Evolutionary conservation across 64 coral and sea anemone species (phyloP).

Genomic region (Dendronephthya gigantea): DNA sequence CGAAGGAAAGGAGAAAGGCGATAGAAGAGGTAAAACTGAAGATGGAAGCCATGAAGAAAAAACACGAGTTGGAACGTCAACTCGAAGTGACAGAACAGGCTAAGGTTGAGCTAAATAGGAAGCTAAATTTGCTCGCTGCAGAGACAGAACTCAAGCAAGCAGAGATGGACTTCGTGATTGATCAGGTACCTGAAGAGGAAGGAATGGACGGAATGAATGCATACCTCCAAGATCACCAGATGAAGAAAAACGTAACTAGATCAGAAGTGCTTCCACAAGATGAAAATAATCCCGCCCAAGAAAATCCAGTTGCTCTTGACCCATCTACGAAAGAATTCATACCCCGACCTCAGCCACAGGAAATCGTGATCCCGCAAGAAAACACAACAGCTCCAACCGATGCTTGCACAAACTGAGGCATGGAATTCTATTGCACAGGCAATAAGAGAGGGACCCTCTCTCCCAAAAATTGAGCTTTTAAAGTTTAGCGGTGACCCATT

Average conservation of each 20-base stretch:
- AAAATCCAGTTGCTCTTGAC: too few species aligned
- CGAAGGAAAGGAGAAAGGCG: slow-evolving; percentile 14
- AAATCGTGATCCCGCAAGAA: not conserved
- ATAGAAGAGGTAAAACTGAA: slow-evolving; percentile 26
- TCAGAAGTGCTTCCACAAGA: too few species aligned
- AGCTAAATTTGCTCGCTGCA: not conserved
- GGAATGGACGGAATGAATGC: not conserved
- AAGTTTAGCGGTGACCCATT: not conserved
- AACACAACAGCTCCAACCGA: too few species aligned
- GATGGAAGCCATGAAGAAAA: slow-evolving; percentile 30
- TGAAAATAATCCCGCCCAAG: too few species aligned
- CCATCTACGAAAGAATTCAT: too few species aligned
- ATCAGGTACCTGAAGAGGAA: slow-evolving; percentile 7
- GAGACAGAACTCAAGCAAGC: slow-evolving; percentile 19
- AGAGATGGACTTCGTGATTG: slow-evolving; percentile 8
- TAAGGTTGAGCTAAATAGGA: slow-evolving; percentile 25
- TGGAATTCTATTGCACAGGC: not conserved
- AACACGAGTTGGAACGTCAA: slow-evolving; percentile 28
- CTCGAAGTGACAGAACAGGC: slow-evolving; percentile 4
- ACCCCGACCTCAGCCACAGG: not conserved
- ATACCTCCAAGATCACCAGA: slow-evolving; percentile 15
- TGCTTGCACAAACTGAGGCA: not conserved
- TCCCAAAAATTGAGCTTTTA: not conserved
- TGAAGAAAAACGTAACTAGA: not conserved
- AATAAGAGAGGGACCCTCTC: not conserved